Conservation (phyloP, 2,888 invertebrate genomes). For the Folsomia manolachei region DNA sequence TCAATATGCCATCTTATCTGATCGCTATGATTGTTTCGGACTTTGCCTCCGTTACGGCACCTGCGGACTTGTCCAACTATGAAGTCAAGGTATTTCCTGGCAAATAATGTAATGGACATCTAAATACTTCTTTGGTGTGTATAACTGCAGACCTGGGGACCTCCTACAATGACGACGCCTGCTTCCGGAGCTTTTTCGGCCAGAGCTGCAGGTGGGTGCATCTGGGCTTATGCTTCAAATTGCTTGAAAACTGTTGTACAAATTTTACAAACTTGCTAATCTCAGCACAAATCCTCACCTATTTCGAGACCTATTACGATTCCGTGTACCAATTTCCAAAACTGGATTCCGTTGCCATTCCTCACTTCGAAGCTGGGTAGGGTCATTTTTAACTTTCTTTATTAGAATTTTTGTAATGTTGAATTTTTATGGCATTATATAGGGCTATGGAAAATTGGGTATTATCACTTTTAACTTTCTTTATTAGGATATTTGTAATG, state of each 20-base stretch:
- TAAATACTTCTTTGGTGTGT: neutral
- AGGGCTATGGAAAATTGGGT: conserved; percentile 38
- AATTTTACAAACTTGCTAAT: neutral
- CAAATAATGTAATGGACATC: neutral
- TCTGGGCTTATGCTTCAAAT: neutral
- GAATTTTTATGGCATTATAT: neutral
- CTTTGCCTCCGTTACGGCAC: conserved; percentile 26
- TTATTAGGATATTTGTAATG: neutral
- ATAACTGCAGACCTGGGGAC: conserved; percentile 37
- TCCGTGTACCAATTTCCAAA: conserved; percentile 28
- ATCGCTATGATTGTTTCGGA: conserved; percentile 40
- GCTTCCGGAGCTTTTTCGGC: conserved; percentile 31
- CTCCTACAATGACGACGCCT: conserved; percentile 30
- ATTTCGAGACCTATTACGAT: conserved; percentile 27
- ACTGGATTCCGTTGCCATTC: conserved; percentile 35
- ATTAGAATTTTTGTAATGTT: neutral
- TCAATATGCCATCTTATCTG: conserved; percentile 38
- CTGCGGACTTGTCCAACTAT: conserved; percentile 17
- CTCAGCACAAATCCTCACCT: conserved; percentile 27
- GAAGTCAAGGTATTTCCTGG: conserved; percentile 26
- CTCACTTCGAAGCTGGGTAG: conserved; percentile 31
- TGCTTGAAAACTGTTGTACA: neutral
- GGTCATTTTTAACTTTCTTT: neutral
- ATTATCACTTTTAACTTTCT: neutral
- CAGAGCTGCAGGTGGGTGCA: conserved; percentile 21